Base-by-base conservation (phyloP, 2,113 vertebrate species). In the Grammomys dolichurus region DNA sequence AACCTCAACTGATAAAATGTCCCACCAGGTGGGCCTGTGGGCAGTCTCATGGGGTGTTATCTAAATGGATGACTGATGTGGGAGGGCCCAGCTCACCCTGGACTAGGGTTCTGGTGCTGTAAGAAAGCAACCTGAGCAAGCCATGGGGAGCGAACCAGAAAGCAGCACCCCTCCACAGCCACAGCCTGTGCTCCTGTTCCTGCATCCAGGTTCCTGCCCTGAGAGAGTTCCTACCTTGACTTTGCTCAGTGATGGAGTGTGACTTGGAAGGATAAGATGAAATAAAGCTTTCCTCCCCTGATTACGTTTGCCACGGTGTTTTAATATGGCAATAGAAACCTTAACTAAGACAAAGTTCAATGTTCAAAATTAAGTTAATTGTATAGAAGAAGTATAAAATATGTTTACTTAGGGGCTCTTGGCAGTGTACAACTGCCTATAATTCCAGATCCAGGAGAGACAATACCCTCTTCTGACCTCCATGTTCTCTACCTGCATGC, bases 341-440 rank as follows among this genome's bases (percentile, higher is more conserved):
- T 12, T 36, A 54, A 54, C 28, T 5, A 56, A 80, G 48, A 36
- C 28, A 80, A 36, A 54, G 43, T 81, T 93, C 77, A 82, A 2
- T 67, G 48, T 54, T 97, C 95, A 85, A 92, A 98, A 97, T 63
- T 94, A 51, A 90, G 58, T 89, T 51, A 96, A 17, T 43, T 93
- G 36, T 77, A 20, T 16, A 87, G 81, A 96, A 96, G 76, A 95
- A 85, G 69, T 33, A 96, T 96, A 88, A 0, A 28, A 90, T 95
- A 76, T 86, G 14, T 95, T 89, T 96, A 13, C 51, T 80, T 70
- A 85, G 89, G 20, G 43, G 87, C 90, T 98, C 56, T 78, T 36
- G 26, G 19, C 4, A 46, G 40, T 0, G 1, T 76, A 54, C 28
- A 80, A 80, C 48, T 80, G 77, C 48, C 48, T 80, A 4, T 31